Percentiles rank a stretch among this genome's conserved stretches.
Evolutionary conservation across 2,113 vertebrate genomes (phyloP).

Genomic region (Phyllostomus discolor): DNA sequence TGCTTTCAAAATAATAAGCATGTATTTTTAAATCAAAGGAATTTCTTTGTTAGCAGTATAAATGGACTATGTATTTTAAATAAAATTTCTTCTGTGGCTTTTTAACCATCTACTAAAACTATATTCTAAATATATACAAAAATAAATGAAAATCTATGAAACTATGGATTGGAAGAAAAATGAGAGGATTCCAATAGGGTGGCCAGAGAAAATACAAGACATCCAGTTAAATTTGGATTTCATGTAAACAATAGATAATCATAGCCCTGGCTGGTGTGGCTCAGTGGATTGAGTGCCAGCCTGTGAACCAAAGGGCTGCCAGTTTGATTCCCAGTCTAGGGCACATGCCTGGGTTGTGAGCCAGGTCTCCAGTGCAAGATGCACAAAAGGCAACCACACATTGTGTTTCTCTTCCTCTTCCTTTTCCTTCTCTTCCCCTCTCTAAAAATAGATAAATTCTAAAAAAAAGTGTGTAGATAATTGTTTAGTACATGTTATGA

Average conservation of each 20-base stretch:
- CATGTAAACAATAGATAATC: not conserved
- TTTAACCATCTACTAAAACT: not conserved
- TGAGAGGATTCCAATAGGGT: not conserved
- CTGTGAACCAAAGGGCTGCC: too few species aligned
- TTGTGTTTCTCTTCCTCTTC: too few species aligned
- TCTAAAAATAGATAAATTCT: too few species aligned
- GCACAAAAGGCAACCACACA: too few species aligned
- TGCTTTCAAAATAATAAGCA: not conserved
- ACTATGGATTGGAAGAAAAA: not conserved
- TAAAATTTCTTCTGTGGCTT: not conserved
- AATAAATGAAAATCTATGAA: not conserved
- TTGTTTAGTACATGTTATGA: not conserved
- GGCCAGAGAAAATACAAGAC: not conserved
- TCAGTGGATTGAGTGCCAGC: too few species aligned
- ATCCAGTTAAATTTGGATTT: not conserved
- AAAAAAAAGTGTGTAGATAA: too few species aligned
- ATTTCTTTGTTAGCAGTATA: not conserved
- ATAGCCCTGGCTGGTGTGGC: too few species aligned
- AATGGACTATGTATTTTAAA: not conserved
- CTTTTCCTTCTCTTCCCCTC: too few species aligned
- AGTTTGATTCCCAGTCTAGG: too few species aligned
- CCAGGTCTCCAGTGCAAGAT: too few species aligned
- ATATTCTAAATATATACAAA: not conserved
- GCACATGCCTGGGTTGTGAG: too few species aligned
- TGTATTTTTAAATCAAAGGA: conserved; percentile 12